Evolutionary conservation across 2,888 invertebrate genomes (phyloP), one percentile per base, ranked within the genome.

Genomic region (Acleris laterana): DNA sequence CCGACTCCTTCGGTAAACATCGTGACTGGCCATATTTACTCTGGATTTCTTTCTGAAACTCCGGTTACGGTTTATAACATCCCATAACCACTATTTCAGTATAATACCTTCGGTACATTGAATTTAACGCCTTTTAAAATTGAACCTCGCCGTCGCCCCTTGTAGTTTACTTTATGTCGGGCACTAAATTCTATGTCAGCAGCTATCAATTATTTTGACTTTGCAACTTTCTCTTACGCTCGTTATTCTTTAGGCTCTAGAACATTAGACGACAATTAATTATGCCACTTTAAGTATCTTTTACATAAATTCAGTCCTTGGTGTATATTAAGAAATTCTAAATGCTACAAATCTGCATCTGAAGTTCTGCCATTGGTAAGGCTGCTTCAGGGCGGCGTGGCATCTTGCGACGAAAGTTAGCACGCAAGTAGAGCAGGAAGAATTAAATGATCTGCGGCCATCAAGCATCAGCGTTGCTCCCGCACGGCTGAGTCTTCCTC

Each of bases 21-120:
- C 85, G 85, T 86, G 85, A 86, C 84, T 82, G 68, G 77, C 75
- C 77, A 77, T 78, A 77, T 79, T 79, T 82, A 81, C 76, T 73
- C 73, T 75, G 71, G 70, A 70, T 74, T 75, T 78, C 81, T 80
- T 81, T 78, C 72, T 76, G 72, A 63, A 67, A 72, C 71, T 79
- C 75, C 69, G 72, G 74, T 82, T 80, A 77, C 79, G 69, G 73
- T 72, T 74, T 75, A 74, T 61, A 62, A 56, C 66, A 62, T 62
- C 56, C 62, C 25, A 66, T 61, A 66, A 66, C 51, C 65, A 61
- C 66, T 62, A 66, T 66, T 66, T 57, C 62, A 66, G 66, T 57
- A 52, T 19, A 51, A 48, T 51, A 50, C 51, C 57, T 44, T 51
- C 62, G 50, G 65, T 55, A 60, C 55, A 65, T 61, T 53, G 61